Percentiles rank a stretch among this genome's conserved stretches.
These are phyloP conservation scores for Carassius carassius DNA, from an alignment of 2,113 vertebrate genomes.

Conservation along the genomic window DNA sequence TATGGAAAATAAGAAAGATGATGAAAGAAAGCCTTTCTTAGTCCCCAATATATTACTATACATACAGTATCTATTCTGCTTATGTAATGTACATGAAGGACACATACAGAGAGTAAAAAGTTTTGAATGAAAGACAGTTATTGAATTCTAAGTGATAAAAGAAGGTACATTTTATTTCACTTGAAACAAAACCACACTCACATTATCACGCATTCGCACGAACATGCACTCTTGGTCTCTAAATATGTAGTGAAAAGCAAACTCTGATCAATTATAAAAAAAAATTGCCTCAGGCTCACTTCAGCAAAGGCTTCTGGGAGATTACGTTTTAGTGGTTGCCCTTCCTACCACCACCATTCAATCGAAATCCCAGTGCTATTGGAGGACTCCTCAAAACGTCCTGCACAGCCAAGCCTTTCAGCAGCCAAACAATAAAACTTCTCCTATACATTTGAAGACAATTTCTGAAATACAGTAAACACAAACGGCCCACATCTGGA, in stretches of 20 bases:
- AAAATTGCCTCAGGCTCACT: constrained; percentile 66
- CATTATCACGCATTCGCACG: constrained; percentile 14
- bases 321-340: constrained; percentile 65
- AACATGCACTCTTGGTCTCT: constrained; percentile 21
- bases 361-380: constrained; percentile 10
- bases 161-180: neutral
- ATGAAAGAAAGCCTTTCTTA: constrained; percentile 41
- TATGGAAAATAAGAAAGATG: constrained; percentile 27
- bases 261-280: constrained; percentile 43
- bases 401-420: constrained; percentile 27
- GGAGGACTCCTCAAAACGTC: constrained; percentile 7
- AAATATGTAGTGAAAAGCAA: constrained; percentile 28
- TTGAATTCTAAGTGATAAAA: constrained; percentile 14
- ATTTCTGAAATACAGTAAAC: constrained; percentile 44
- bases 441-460: neutral
- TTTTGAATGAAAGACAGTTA: neutral
- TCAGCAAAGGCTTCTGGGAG: constrained; percentile 72
- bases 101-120: constrained; percentile 45
- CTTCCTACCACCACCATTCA: constrained; percentile 17
- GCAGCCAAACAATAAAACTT: constrained; percentile 20
- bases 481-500: neutral
- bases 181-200: constrained; percentile 40
- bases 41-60: constrained; percentile 77
- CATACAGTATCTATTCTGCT: constrained; percentile 64
- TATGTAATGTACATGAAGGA: constrained; percentile 69